A percentile compares a stretch with the other conserved stretches of the same genome.
Evolutionary conservation across 2,888 invertebrate species (phyloP).

Genomic region (Ashinkailepas kermadecensis): DNA sequence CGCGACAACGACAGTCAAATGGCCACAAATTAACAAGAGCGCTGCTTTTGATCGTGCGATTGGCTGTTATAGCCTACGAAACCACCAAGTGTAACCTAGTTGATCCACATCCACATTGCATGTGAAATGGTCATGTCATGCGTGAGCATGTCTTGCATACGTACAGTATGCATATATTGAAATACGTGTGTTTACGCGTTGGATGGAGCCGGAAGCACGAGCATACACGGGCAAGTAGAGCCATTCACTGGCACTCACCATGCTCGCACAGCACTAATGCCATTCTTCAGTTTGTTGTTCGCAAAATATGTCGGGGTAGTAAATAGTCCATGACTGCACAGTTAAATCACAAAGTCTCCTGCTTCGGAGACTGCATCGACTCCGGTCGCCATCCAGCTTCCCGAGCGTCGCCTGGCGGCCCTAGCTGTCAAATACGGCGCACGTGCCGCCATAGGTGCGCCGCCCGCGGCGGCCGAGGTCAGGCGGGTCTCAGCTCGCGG

Average conservation of each 20-base stretch:
- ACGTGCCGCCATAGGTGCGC: not conserved
- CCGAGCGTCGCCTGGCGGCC: not conserved
- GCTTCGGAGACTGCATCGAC: no score
- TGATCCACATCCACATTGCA: not conserved
- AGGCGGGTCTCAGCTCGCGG: no score
- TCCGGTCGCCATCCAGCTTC: no score
- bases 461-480: not conserved
- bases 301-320: not conserved
- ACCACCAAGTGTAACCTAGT: not conserved
- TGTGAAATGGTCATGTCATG: not conserved
- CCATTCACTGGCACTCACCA: not conserved
- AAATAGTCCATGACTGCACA: conserved; percentile 1
- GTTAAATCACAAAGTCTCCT: not conserved
- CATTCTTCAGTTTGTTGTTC: not conserved
- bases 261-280: not conserved
- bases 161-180: no score
- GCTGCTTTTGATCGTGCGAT: not conserved
- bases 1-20: not conserved
- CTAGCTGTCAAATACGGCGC: not conserved
- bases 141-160: not conserved
- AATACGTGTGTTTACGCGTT: not conserved
- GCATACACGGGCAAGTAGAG: not conserved
- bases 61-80: not conserved
- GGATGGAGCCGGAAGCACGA: not conserved
- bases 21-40: not conserved